phyloP scores from a whole-genome alignment of 2,113 vertebrate genomes.

The Lates calcarifer region DNA sequence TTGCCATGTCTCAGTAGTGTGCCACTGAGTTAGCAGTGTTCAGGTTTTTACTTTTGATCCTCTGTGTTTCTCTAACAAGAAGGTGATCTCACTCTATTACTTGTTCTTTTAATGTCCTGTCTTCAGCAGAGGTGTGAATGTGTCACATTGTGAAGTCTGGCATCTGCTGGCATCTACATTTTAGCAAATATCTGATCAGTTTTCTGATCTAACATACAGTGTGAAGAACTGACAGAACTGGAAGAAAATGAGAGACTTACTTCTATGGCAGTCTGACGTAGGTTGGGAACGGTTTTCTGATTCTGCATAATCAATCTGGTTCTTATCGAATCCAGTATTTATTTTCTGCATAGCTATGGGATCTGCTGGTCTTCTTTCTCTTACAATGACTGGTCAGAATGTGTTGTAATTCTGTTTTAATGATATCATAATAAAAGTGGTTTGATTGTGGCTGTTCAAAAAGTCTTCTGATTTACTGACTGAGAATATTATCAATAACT shows the following conservation, averaged over 20 bases:
- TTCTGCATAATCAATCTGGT: too few species aligned
- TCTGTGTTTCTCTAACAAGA: neutral
- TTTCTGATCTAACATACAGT: too few species aligned
- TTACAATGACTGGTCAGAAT: neutral
- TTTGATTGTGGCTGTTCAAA: neutral
- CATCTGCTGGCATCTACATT: too few species aligned
- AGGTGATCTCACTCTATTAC: too few species aligned
- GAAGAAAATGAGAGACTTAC: too few species aligned
- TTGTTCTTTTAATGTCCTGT: too few species aligned
- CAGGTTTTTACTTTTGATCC: neutral
- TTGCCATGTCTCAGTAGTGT: neutral
- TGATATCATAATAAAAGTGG: neutral
- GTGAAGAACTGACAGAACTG: too few species aligned
- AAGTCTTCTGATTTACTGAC: neutral
- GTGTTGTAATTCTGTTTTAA: neutral
- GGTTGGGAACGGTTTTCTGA: too few species aligned
- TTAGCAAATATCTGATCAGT: too few species aligned
- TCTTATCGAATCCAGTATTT: too few species aligned
- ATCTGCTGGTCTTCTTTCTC: neutral
- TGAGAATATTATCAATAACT: neutral
- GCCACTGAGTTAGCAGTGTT: neutral
- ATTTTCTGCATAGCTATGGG: neutral
- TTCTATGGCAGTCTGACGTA: neutral
- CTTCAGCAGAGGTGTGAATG: too few species aligned
- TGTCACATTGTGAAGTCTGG: too few species aligned